Evolutionary conservation across 2,113 vertebrate genomes (phyloP).

Genomic region (Alouatta palliata): DNA sequence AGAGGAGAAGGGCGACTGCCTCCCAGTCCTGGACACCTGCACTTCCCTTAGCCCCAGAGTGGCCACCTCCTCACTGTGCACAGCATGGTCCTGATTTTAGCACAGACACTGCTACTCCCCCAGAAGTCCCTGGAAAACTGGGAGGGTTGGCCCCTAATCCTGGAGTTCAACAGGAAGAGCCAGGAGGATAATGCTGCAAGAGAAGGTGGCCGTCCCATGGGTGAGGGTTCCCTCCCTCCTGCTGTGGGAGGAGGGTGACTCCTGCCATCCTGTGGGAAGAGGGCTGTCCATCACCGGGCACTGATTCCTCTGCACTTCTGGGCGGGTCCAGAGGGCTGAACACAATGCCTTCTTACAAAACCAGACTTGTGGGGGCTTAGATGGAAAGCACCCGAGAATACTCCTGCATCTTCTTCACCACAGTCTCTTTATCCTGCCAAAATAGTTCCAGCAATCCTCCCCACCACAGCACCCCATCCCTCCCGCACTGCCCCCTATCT

Average conservation of each 20-base stretch:
- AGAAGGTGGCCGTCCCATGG: too few relatives aligned
- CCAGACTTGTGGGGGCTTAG: neutral
- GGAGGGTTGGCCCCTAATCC: rapidly evolving
- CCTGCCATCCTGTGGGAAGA: neutral
- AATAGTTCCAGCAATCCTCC: neutral
- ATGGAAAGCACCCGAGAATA: rapidly evolving
- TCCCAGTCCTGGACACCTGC: rapidly evolving
- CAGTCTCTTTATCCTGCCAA: neutral
- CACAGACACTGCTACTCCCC: rapidly evolving
- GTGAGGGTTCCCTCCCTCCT: neutral
- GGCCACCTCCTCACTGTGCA: rapidly evolving
- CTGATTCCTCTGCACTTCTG: rapidly evolving
- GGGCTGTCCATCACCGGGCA: neutral
- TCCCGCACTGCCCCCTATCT: rapidly evolving
- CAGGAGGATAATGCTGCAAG: rapidly evolving
- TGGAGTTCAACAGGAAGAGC: neutral
- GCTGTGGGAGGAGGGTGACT: neutral
- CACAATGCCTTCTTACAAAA: neutral
- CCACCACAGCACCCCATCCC: too few relatives aligned
- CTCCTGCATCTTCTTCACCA: too few relatives aligned
- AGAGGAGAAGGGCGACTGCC: rapidly evolving
- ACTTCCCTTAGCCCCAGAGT: rapidly evolving
- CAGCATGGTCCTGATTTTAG: neutral
- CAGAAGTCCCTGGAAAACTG: neutral
- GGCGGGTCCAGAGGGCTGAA: neutral